Conservation (phyloP, 2,113 vertebrate genomes). For the Camelus bactrianus region DNA sequence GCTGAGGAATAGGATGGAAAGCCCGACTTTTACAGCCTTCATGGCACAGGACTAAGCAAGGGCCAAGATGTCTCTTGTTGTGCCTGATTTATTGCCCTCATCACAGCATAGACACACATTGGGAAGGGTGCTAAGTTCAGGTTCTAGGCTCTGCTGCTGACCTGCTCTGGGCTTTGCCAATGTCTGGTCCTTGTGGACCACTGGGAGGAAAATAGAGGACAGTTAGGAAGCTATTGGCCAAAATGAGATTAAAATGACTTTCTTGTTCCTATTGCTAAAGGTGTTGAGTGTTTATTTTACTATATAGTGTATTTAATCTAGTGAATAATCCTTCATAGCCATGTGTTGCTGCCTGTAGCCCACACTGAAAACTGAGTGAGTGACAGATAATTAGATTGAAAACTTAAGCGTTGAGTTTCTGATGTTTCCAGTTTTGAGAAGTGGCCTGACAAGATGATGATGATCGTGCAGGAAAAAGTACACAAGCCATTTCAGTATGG, state of each 20-base stretch:
- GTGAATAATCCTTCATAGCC: background rate
- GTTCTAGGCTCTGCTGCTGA: too few species aligned
- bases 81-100: too few species aligned
- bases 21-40: background rate
- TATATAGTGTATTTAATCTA: background rate
- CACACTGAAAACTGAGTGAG: background rate
- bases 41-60: background rate
- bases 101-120: too few species aligned
- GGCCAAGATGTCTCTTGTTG: background rate
- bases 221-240: background rate
- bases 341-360: too few species aligned
- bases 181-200: too few species aligned
- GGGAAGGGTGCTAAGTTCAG: too few species aligned
- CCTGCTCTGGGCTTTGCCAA: too few species aligned
- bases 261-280: background rate
- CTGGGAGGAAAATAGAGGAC: background rate
- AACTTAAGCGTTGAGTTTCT: background rate
- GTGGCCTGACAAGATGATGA: fast-evolving
- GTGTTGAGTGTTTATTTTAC: background rate
- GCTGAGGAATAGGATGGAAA: constrained; percentile 16
- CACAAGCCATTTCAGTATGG: background rate
- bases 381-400: background rate
- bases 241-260: background rate
- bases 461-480: background rate
- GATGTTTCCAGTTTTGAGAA: background rate